Percentiles rank a stretch among this genome's conserved stretches.
phyloP scores from a whole-genome alignment of 2,797 vertebrate genomes.

The Dendrocincla fuliginosa region DNA sequence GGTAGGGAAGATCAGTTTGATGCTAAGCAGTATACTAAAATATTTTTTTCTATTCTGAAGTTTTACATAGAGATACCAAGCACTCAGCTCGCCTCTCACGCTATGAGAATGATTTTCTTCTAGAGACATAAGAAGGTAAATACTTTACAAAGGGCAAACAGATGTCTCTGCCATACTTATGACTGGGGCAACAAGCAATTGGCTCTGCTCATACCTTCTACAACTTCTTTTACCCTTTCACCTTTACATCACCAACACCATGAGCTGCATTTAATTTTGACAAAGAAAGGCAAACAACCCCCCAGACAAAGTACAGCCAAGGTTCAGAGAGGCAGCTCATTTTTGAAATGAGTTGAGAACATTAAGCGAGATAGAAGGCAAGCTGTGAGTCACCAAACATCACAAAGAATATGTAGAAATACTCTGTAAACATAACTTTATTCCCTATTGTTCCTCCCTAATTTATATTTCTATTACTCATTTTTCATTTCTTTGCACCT shows the following conservation, averaged over 20 bases:
- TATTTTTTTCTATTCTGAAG: background rate
- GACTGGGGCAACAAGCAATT: background rate
- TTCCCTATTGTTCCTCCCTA: background rate
- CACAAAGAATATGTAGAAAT: background rate
- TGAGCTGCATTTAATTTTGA: background rate
- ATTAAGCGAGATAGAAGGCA: background rate
- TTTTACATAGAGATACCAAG: background rate
- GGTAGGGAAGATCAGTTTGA: background rate
- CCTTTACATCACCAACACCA: background rate
- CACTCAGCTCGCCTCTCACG: background rate
- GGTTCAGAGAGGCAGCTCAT: background rate
- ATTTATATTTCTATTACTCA: background rate
- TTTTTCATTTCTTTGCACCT: background rate
- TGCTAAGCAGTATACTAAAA: background rate
- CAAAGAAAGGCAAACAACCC: background rate
- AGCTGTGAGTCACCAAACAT: background rate
- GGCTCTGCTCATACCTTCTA: background rate
- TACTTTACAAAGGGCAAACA: background rate
- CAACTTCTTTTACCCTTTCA: background rate
- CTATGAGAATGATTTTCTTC: background rate
- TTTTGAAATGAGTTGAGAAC: background rate
- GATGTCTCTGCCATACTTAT: background rate
- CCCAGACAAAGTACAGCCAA: background rate
- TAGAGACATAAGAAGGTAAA: background rate
- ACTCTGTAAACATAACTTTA: background rate